Base-by-base conservation (phyloP, 2,888 invertebrate genomes). In the Tolmerus cingulatus region DNA sequence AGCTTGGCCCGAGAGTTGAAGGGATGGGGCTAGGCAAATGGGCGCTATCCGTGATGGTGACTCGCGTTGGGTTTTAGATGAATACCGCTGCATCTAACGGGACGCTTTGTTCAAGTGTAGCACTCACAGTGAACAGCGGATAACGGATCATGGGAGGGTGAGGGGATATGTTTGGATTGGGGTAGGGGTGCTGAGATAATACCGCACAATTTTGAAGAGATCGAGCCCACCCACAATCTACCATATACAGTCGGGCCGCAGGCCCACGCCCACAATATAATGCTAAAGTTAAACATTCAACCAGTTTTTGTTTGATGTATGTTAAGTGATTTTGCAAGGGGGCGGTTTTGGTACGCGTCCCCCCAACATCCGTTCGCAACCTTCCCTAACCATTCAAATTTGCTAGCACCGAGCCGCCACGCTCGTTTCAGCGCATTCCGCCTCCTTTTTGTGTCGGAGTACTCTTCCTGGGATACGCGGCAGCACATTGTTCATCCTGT, bases 231-330 rank as follows among this genome's bases (percentile, higher is more conserved):
- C 57, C n/a, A 57, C 66, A 66, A 16, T 12, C 12, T 14, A 66
- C 77, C 34, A 27, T 7, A 34, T 77, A 34, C 14, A 30, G 16
- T 14, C n/a, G 40, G 16, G n/a, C 77, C n/a, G n/a, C 77, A 77
- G n/a, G 55, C 79, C 74, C 66, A 23, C 14, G 66, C 19, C 78
- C 82, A 46, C 84, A 74, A 79, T 88, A 87, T 86, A 87, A 82
- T 87, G 86, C 34, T 55, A 88, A 86, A 86, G 88, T 86, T 87
- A 88, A 88, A 88, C 87, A 88, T 88, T 88, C 88, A 88, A 86
- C 87, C 88, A 46, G 88, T 87, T 86, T 88, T 86, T 88, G 88
- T 88, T 88, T 88, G 88, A 88, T 88, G 88, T 86, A 57, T 88
- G 82, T 82, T 88, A 88, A 88, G 88, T 88, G 88, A 88, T 88